Conservation (phyloP, 2,113 vertebrate genomes). For the Butastur rufipennis region DNA sequence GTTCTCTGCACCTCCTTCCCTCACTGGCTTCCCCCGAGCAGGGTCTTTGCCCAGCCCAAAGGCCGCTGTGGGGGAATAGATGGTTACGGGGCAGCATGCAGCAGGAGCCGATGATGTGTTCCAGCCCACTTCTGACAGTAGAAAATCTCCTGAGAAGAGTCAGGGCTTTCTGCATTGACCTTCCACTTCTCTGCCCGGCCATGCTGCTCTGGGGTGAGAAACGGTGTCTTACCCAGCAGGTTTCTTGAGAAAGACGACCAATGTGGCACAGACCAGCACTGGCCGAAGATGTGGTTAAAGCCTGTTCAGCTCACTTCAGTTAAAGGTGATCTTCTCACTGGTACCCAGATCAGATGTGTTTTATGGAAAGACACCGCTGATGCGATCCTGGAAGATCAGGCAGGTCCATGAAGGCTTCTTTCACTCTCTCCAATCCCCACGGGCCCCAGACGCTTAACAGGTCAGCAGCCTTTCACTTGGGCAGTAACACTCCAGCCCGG, state of each 20-base stretch:
- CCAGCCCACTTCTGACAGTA: background rate
- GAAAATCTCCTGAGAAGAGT: background rate
- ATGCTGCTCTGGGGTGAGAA: background rate
- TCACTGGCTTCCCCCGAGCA: background rate
- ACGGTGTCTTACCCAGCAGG: background rate
- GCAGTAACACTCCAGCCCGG: background rate
- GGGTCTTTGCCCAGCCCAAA: background rate
- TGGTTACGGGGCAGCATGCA: accelerated
- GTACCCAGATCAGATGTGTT: background rate
- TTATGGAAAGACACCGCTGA: background rate
- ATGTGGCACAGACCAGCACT: accelerated
- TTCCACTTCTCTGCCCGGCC: background rate
- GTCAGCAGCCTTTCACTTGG: background rate
- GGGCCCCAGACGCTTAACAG: background rate
- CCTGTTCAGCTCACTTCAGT: background rate
- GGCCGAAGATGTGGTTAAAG: background rate
- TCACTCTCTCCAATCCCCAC: background rate
- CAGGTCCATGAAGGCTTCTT: background rate
- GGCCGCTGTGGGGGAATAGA: background rate
- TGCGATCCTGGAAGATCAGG: background rate
- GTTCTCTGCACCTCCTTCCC: background rate
- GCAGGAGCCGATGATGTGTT: background rate
- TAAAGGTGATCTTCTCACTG: background rate
- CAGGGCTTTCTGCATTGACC: background rate
- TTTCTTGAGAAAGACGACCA: background rate